These are phyloP conservation scores for Diadema setosum DNA, from an alignment of 35 echinoderm and acorn worm species.

Conservation along the genomic window DNA sequence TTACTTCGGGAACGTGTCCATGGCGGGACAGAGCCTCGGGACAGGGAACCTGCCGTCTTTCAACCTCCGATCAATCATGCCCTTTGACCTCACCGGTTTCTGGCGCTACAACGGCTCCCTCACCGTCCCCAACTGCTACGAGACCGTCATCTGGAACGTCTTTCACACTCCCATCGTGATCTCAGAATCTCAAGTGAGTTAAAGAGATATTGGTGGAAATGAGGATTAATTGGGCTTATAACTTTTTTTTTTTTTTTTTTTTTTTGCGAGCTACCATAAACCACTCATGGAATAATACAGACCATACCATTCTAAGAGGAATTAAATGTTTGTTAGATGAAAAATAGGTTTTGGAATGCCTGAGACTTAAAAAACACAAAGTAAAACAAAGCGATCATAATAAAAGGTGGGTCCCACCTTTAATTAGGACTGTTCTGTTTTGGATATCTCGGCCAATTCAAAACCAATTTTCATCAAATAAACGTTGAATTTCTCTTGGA, in stretches of 20 bases:
- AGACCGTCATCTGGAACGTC: conserved; percentile 80
- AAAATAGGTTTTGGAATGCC: not conserved
- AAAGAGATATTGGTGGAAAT: not conserved
- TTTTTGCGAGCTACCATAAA: not conserved
- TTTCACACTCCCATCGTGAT: conserved; percentile 52
- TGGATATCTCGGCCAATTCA: too few relatives aligned
- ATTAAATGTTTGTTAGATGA: not conserved
- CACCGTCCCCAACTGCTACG: conserved; percentile 61
- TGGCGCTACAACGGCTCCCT: conserved; percentile 82
- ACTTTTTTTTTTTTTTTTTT: not conserved
- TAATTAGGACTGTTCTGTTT: too few relatives aligned
- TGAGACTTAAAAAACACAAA: not conserved
- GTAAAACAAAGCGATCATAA: not conserved
- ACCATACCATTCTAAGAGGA: not conserved
- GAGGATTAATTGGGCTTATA: not conserved
- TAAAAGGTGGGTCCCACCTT: too few relatives aligned
- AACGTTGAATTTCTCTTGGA: too few relatives aligned
- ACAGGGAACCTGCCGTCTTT: not conserved
- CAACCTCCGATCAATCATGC: not conserved
- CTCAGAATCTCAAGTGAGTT: conserved; percentile 38
- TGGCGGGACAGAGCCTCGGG: not conserved
- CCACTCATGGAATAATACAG: not conserved
- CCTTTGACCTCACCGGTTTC: conserved; percentile 1
- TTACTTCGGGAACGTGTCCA: not conserved
- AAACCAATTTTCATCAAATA: too few relatives aligned